These are phyloP conservation scores for Dryobota labecula DNA, from an alignment of 2,888 invertebrate species.

Conservation along the genomic window DNA sequence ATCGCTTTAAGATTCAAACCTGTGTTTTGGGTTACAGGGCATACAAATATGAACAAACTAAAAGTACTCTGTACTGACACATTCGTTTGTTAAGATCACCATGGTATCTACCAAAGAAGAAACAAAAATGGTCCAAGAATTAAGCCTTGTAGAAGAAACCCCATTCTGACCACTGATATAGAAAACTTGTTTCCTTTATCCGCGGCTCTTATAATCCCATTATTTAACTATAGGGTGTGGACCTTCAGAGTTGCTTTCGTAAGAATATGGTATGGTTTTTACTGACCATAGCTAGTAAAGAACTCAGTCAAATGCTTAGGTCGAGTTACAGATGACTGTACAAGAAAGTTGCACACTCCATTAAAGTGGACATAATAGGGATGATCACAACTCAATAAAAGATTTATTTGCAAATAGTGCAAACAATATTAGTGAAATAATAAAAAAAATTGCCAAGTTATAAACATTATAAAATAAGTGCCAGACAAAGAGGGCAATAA, in stretches of 20 bases:
- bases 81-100: not conserved
- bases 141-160: conserved; percentile 6
- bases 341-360: not conserved
- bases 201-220: not conserved
- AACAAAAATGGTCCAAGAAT: conserved; percentile 1
- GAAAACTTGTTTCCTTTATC: not conserved
- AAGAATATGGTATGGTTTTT: not conserved
- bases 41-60: not conserved
- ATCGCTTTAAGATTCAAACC: not conserved
- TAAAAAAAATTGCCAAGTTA: no score
- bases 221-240: not conserved
- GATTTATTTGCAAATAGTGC: no score
- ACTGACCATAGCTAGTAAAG: not conserved
- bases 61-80: not conserved
- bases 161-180: not conserved
- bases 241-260: not conserved
- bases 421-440: no score
- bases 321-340: not conserved
- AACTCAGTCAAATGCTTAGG: not conserved
- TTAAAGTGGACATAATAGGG: not conserved
- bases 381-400: no score
- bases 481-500: no score
- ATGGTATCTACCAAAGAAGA: not conserved
- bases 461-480: no score
- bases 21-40: not conserved